Base-by-base conservation (phyloP, 2,113 vertebrate genomes). In the Smithornis capensis region DNA sequence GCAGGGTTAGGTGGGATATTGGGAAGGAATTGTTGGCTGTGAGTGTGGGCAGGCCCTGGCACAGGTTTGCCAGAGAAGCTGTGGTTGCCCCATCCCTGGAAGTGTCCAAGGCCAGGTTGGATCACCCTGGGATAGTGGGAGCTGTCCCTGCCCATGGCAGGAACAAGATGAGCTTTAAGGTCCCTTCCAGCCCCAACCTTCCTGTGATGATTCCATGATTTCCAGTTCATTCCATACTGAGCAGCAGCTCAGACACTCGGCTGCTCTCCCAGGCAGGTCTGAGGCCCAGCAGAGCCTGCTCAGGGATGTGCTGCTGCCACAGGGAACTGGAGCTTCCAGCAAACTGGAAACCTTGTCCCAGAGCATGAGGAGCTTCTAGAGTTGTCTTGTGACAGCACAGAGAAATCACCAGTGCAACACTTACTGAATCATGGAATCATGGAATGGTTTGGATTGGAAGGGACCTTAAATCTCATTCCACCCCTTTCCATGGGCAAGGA, bases 371-470 rank as follows among this genome's bases (percentile, higher is more conserved):
- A 8, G 8, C 13, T 47, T 5, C 27, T 14, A 24, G 53, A 19
- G 28, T n/a, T 62, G 23, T 19, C 17, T 7, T 19, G 33, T 27
- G 47, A 4, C 15, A 12, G 21, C 3, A 3, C 18, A 19, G 14
- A 10, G 52, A 6, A n/a, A 19, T 5, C 2, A 1, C 6, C 6
- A 11, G 27, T 14, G 22, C 6, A 9, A 14, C 19, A 0, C 35
- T 24, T 3, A 0, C 15, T 12, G 44, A 9, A 6, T 14, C 49
- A 25, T 50, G 13, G 49, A 50, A 50, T 50, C 52, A 13, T 18
- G 31, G 55, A 56, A 56, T 56, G 55, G 31, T 22, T 22, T n/a
- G 33, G 33, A 11, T 19, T 14, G 55, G 55, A n/a, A 57, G 29
- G 53, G 55, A 57, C 33, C 55, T 57, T 33, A 13, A 9, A 57